Conservation (phyloP, 2,888 invertebrate genomes). For the Lacanobia wlatinum region DNA sequence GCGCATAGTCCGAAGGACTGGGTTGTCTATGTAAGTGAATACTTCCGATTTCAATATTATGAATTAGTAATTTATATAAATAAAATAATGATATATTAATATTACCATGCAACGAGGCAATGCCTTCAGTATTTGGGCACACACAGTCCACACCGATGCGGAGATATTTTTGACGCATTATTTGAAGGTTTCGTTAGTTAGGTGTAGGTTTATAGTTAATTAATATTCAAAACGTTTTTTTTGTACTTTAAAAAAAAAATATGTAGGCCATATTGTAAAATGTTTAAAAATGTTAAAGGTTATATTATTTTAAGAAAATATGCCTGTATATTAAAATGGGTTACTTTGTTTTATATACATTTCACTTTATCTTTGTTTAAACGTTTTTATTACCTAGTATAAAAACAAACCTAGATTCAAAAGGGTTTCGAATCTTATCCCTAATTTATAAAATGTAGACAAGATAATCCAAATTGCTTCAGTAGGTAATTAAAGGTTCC, state of each 20-base stretch:
- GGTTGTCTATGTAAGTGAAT: slow-evolving; percentile 89
- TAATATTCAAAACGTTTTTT: too few relatives aligned
- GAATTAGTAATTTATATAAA: too few relatives aligned
- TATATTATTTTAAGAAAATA: slow-evolving; percentile 1
- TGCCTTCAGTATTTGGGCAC: too few relatives aligned
- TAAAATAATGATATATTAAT: too few relatives aligned
- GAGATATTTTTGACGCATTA: too few relatives aligned
- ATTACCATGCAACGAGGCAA: too few relatives aligned
- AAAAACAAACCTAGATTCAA: background rate
- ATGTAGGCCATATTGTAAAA: background rate
- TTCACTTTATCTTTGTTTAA: background rate
- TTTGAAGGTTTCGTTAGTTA: too few relatives aligned
- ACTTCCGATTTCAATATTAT: too few relatives aligned
- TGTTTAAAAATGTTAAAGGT: slow-evolving; percentile 1
- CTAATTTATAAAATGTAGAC: slow-evolving; percentile 46
- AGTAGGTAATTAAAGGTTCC: slow-evolving; percentile 46
- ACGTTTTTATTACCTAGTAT: background rate
- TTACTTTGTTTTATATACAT: background rate
- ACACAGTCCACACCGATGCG: too few relatives aligned
- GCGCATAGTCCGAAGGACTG: slow-evolving; percentile 92
- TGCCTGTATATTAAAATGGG: background rate
- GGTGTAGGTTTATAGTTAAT: too few relatives aligned
- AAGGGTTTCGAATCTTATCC: slow-evolving; percentile 17
- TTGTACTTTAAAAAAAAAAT: background rate
- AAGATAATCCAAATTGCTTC: slow-evolving; percentile 46